Conservation (phyloP, 1,140 invertebrate species). For the Coptotermes formosanus region DNA sequence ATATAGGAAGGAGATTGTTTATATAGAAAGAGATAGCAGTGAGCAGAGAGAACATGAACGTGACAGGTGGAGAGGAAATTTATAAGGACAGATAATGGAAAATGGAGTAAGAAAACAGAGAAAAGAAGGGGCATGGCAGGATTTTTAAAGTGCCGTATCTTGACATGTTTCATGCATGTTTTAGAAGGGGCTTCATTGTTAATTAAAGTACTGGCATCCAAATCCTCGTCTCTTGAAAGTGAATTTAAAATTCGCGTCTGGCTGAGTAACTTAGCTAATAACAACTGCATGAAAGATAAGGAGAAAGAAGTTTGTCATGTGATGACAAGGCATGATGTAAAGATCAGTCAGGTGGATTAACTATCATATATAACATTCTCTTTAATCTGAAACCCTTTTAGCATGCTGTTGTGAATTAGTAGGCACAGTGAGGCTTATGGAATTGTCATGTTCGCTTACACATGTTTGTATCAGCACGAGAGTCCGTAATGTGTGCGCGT, state of each 20-base stretch:
- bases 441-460: no score
- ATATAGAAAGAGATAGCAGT: neutral
- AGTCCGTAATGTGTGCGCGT: no score
- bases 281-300: neutral
- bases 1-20: neutral
- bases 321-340: no score
- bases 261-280: neutral
- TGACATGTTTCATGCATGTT: slow-evolving; percentile 13
- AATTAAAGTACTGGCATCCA: neutral
- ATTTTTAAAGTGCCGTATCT: neutral
- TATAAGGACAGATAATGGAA: slow-evolving; percentile 1
- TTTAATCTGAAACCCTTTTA: no score
- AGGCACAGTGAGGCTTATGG: no score
- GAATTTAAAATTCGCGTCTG: neutral
- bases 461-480: no score
- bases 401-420: no score
- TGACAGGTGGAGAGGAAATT: neutral
- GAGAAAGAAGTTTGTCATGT: no score
- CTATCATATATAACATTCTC: no score
- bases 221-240: neutral
- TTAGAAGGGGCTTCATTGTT: neutral
- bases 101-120: neutral
- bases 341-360: no score
- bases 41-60: neutral
- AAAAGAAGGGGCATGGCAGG: neutral